A percentile compares a stretch with the other conserved stretches of the same genome.
These are phyloP conservation scores for Sebastolobus altivelis DNA, from an alignment of 2,797 vertebrate species.

Conservation along the genomic window DNA sequence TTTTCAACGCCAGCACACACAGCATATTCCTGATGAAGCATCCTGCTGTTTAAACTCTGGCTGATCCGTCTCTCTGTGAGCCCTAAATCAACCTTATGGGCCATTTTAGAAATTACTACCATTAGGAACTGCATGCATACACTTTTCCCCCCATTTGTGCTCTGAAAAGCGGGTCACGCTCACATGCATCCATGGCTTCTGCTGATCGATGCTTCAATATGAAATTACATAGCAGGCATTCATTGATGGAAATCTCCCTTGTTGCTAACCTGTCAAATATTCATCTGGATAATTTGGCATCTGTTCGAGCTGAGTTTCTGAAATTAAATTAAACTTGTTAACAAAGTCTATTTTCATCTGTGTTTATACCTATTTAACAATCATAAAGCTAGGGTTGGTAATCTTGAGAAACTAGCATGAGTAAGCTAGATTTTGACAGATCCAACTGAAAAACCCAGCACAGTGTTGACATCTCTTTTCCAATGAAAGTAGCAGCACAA, in stretches of 20 bases:
- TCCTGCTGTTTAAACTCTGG: conserved; percentile 75
- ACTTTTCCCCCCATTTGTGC: conserved; percentile 67
- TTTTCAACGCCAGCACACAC: conserved; percentile 56
- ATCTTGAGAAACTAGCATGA: not conserved
- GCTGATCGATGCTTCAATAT: conserved; percentile 58
- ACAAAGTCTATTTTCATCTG: not conserved
- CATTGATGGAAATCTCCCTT: conserved; percentile 1
- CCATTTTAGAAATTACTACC: conserved; percentile 82
- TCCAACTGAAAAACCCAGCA: not conserved
- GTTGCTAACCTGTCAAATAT: not conserved
- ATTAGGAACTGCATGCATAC: conserved; percentile 76
- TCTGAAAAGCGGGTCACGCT: conserved; percentile 47
- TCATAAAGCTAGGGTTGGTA: not conserved
- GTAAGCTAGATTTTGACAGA: not conserved
- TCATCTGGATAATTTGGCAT: not conserved
- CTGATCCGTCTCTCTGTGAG: conserved; percentile 70
- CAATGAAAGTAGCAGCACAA: not conserved
- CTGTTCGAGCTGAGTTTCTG: not conserved
- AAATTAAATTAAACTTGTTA: not conserved
- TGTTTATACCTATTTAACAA: not conserved
- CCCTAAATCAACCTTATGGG: conserved; percentile 82
- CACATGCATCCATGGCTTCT: conserved; percentile 45
- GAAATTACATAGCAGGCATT: conserved; percentile 28
- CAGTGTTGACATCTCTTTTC: not conserved
- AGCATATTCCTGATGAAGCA: conserved; percentile 81